Percentiles rank a stretch among this genome's conserved stretches.
phyloP scores from a whole-genome alignment of 1,140 invertebrate species.

The Drosophila simulans region DNA sequence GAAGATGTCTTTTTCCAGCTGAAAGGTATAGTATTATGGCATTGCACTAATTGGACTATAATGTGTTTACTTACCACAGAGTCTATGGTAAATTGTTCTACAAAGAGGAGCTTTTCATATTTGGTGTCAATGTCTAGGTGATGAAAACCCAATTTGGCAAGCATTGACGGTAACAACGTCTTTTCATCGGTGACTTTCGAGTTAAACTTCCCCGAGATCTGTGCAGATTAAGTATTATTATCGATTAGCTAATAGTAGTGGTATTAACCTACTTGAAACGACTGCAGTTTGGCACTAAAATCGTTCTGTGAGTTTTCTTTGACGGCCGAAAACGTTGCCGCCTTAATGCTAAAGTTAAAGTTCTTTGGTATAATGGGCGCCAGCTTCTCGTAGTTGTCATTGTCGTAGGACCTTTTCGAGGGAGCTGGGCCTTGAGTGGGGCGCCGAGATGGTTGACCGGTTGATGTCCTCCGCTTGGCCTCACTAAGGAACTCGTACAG shows the following conservation, averaged over 20 bases:
- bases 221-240: neutral
- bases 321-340: constrained; percentile 88
- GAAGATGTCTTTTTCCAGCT: constrained; percentile 89
- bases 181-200: constrained; percentile 78
- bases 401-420: constrained; percentile 55
- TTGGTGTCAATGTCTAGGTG: constrained; percentile 87
- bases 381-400: constrained; percentile 86
- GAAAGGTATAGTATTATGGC: constrained; percentile 42
- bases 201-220: constrained; percentile 82
- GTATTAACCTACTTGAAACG: constrained; percentile 60
- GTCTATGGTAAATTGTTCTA: constrained; percentile 89
- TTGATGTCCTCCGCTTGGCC: constrained; percentile 81
- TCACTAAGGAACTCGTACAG: constrained; percentile 87
- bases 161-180: constrained; percentile 86
- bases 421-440: constrained; percentile 16
- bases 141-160: constrained; percentile 88
- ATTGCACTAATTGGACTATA: neutral
- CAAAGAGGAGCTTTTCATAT: constrained; percentile 87
- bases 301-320: constrained; percentile 87
- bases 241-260: neutral
- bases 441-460: constrained; percentile 43
- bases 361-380: constrained; percentile 92
- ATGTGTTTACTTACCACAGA: constrained; percentile 87
- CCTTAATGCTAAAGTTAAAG: constrained; percentile 89
- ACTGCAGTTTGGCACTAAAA: constrained; percentile 86